phyloP scores from a whole-genome alignment of 2,797 vertebrate species.

The Sebastes iracundus region DNA sequence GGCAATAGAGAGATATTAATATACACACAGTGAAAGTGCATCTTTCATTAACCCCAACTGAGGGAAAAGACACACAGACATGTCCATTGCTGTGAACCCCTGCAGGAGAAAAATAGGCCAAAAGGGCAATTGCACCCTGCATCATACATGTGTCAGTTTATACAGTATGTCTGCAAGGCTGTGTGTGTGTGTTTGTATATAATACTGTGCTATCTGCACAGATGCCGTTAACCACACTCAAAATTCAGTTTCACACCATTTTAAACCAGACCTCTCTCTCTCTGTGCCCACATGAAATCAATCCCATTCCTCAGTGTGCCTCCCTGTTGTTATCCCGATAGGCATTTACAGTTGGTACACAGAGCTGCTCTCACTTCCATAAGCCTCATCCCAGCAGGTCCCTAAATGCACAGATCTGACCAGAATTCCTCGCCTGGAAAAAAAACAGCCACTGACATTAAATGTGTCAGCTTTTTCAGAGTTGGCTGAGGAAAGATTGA shows the following conservation, averaged over 20 bases:
- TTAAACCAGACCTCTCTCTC: conserved; percentile 28
- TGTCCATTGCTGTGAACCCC: background rate
- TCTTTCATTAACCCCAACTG: conserved; percentile 15
- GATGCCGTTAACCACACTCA: conserved; percentile 32
- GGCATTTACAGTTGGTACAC: conserved; percentile 25
- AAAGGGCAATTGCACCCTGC: background rate
- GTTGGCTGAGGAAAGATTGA: conserved; percentile 47
- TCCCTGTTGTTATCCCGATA: conserved; percentile 44
- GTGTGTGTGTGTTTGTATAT: background rate
- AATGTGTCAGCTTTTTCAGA: conserved; percentile 48
- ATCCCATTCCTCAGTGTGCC: conserved; percentile 30
- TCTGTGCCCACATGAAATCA: conserved; percentile 49
- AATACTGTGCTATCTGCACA: conserved; percentile 6
- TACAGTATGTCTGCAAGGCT: conserved; percentile 7
- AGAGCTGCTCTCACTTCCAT: conserved; percentile 42
- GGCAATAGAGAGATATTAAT: background rate
- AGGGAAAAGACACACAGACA: background rate
- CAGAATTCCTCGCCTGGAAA: conserved; percentile 48
- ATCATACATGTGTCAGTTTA: conserved; percentile 18
- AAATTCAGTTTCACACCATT: conserved; percentile 39
- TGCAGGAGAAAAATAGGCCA: conserved; percentile 11
- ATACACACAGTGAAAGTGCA: background rate
- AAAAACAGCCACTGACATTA: conserved; percentile 26
- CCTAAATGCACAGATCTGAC: conserved; percentile 47
- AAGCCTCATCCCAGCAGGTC: conserved; percentile 49